Conservation (phyloP, 2,797 vertebrate genomes). For the Manis javanica region DNA sequence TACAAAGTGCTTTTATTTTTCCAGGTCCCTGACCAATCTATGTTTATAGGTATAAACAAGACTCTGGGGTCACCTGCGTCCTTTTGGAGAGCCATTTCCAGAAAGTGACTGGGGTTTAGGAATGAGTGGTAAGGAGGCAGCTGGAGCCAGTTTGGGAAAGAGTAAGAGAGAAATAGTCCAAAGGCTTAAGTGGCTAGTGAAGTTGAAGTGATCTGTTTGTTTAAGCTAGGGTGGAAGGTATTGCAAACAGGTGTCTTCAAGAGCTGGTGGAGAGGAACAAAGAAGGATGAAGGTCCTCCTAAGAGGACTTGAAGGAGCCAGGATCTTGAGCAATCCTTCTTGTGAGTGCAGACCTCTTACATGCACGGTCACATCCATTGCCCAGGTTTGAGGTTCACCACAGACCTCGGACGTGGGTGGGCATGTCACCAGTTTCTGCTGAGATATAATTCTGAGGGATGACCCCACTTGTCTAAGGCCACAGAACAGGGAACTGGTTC, state of each 20-base stretch:
- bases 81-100: conserved; percentile 33
- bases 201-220: background rate
- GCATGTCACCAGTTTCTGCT: background rate
- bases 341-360: background rate
- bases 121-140: background rate
- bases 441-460: background rate
- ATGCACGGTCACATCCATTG: background rate
- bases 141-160: background rate
- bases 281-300: background rate
- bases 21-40: background rate
- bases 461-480: background rate
- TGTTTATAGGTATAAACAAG: background rate
- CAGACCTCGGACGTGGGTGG: background rate
- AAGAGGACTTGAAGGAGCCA: background rate
- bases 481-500: background rate
- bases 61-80: background rate
- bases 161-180: background rate
- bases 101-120: background rate
- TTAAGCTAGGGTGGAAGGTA: background rate
- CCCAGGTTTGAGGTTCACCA: background rate
- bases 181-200: background rate
- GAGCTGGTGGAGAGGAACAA: background rate
- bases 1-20: background rate
- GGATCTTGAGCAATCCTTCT: background rate
- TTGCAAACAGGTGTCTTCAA: background rate